These are phyloP conservation scores for Zaprionus tsacasi DNA, from an alignment of 1,140 invertebrate species.

Conservation along the genomic window DNA sequence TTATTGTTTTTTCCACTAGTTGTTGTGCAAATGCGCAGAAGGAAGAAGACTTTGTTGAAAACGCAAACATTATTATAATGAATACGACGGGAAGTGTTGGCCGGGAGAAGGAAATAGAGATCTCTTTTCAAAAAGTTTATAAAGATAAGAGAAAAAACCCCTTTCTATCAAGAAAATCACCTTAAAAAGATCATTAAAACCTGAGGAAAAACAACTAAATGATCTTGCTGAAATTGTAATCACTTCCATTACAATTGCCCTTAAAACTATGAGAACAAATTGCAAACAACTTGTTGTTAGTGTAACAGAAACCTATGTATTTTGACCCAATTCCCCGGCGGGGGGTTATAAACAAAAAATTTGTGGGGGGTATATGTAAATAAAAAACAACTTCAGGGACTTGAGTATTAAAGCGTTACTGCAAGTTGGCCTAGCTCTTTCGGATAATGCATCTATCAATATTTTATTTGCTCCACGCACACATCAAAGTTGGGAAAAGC, in stretches of 20 bases:
- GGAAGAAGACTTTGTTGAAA: constrained; percentile 54
- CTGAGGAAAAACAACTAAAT: constrained; percentile 7
- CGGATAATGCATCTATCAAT: constrained; percentile 4
- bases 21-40: constrained; percentile 45
- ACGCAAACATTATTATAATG: constrained; percentile 10
- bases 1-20: constrained; percentile 51
- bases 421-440: constrained; percentile 12
- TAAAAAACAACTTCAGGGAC: constrained; percentile 1
- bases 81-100: neutral
- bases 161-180: neutral
- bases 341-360: constrained; percentile 60
- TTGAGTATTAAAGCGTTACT: neutral
- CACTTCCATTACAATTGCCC: constrained; percentile 16
- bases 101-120: neutral
- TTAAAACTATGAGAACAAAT: constrained; percentile 25
- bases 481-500: constrained; percentile 18
- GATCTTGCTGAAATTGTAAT: constrained; percentile 37
- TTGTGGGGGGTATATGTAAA: constrained; percentile 6
- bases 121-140: neutral
- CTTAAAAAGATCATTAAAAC: neutral
- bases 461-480: neutral
- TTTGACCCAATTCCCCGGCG: constrained; percentile 47
- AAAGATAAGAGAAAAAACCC: neutral
- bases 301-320: constrained; percentile 38
- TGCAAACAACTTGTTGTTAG: constrained; percentile 26